Conservation (phyloP, 2,888 invertebrate species). For the Drepanosiphum platanoidis region DNA sequence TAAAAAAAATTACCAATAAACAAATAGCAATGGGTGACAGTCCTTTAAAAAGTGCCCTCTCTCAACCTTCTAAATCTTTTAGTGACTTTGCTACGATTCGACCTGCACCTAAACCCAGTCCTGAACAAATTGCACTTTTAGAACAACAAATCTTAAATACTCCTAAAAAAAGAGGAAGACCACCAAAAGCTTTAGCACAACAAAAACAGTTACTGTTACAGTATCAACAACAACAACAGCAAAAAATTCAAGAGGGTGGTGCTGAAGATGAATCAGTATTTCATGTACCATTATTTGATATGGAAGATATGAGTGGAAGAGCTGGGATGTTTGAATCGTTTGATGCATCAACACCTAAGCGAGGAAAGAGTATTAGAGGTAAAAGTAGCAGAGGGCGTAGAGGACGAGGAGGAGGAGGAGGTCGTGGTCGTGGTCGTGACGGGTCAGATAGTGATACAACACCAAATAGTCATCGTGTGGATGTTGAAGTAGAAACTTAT, state of each 20-base stretch:
- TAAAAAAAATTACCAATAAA: conserved; percentile 63
- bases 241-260: conserved; percentile 14
- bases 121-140: conserved; percentile 51
- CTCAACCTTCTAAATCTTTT: conserved; percentile 52
- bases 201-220: conserved; percentile 61
- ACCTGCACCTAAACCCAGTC: conserved; percentile 46
- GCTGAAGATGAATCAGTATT: conserved; percentile 42
- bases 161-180: conserved; percentile 63
- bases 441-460: conserved; percentile 39
- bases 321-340: conserved; percentile 40
- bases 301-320: conserved; percentile 54
- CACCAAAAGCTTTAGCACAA: conserved; percentile 61
- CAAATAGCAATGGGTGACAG: conserved; percentile 47
- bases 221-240: conserved; percentile 50
- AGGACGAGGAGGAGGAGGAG: conserved; percentile 49
- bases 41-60: conserved; percentile 49
- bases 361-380: conserved; percentile 38
- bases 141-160: conserved; percentile 60
- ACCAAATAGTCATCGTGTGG: conserved; percentile 1
- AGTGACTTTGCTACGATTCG: conserved; percentile 42
- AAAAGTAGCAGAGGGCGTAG: conserved; percentile 42
- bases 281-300: conserved; percentile 59
- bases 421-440: conserved; percentile 7
- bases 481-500: conserved; percentile 39
- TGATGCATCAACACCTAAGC: conserved; percentile 56